A percentile compares a stretch with the other conserved stretches of the same genome.
These are phyloP conservation scores for Rhaphigaster nebulosa DNA, from an alignment of 2,888 invertebrate species.

Conservation along the genomic window DNA sequence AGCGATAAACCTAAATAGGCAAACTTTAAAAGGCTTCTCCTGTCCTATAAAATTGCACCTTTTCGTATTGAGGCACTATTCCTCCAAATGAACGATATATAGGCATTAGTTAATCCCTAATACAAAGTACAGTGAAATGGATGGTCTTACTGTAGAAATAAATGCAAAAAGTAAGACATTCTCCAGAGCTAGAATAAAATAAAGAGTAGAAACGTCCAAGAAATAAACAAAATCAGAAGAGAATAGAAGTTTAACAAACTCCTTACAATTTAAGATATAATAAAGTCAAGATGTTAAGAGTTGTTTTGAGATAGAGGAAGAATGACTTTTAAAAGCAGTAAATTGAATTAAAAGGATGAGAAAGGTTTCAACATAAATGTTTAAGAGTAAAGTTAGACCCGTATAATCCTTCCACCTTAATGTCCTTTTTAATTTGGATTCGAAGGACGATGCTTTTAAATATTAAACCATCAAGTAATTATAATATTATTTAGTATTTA, in stretches of 20 bases:
- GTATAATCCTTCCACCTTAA: background rate
- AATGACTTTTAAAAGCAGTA: background rate
- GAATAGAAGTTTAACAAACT: background rate
- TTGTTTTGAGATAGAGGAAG: background rate
- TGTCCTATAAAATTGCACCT: no score
- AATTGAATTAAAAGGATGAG: background rate
- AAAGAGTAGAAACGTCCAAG: background rate
- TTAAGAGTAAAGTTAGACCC: background rate
- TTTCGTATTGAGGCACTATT: no score
- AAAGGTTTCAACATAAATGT: background rate
- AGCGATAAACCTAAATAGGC: no score
- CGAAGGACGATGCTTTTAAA: background rate
- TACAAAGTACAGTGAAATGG: no score
- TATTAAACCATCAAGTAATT: background rate
- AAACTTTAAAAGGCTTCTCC: no score
- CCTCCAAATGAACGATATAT: no score
- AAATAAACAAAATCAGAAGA: background rate
- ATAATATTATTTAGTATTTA: background rate
- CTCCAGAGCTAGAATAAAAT: background rate
- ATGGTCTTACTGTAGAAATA: no score
- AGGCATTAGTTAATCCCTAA: no score
- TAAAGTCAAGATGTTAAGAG: background rate
- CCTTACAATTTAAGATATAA: background rate
- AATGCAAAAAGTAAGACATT: background rate
- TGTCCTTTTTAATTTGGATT: background rate